A percentile compares a stretch with the other conserved stretches of the same genome.
phyloP scores from a whole-genome alignment of 2,888 invertebrate species.

The Pyrrhia umbra region DNA sequence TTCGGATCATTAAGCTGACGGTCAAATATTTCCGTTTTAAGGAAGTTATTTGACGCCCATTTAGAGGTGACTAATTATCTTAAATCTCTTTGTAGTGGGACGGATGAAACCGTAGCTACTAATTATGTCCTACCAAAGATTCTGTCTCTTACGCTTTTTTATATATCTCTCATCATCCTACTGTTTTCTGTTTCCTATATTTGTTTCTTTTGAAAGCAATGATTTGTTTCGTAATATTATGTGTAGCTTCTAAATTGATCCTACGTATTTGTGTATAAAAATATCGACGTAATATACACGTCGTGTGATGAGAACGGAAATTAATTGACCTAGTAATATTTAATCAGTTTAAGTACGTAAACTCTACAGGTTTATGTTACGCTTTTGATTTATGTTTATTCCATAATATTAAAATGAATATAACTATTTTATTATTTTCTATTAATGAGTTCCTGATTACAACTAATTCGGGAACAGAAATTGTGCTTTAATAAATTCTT shows the following conservation, averaged over 20 bases:
- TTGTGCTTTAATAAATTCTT: conserved; percentile 13
- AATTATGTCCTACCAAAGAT: conserved; percentile 50
- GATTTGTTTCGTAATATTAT: conserved; percentile 15
- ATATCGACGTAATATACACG: conserved; percentile 40
- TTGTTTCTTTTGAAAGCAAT: neutral
- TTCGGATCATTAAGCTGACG: conserved; percentile 25
- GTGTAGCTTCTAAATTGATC: conserved; percentile 7
- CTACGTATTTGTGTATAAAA: conserved; percentile 33
- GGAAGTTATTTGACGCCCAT: conserved; percentile 50
- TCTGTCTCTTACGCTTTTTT: conserved; percentile 24
- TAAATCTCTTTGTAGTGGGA: conserved; percentile 64
- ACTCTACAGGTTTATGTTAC: conserved; percentile 69
- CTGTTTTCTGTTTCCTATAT: neutral
- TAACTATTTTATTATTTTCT: conserved; percentile 18
- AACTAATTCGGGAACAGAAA: neutral
- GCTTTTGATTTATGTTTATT: conserved; percentile 58
- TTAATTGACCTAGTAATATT: conserved; percentile 79
- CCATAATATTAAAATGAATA: conserved; percentile 18
- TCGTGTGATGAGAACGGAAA: conserved; percentile 75
- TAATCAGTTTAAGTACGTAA: conserved; percentile 68
- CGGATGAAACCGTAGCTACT: conserved; percentile 47
- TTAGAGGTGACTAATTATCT: conserved; percentile 68
- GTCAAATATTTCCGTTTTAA: conserved; percentile 56
- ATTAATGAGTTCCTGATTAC: neutral
- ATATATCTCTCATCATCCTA: conserved; percentile 44